Conservation (phyloP, 2,113 vertebrate genomes). For the Syngnathus scovelli region DNA sequence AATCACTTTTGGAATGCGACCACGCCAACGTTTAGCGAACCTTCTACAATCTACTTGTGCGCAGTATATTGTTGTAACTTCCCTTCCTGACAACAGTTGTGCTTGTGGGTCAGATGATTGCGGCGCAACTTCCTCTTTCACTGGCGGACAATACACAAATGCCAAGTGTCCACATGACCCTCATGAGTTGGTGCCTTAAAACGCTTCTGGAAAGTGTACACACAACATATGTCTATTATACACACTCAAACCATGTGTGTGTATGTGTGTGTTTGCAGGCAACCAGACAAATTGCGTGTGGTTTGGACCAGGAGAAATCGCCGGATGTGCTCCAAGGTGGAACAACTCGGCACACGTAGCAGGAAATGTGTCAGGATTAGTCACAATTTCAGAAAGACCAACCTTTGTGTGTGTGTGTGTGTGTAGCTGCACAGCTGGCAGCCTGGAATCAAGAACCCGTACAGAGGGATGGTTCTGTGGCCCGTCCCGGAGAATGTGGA, state of each 20-base stretch:
- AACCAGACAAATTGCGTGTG: slow-evolving; percentile 85
- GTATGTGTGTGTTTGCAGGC: slow-evolving; percentile 68
- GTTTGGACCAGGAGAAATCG: slow-evolving; percentile 89
- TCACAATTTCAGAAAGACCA: too few species aligned
- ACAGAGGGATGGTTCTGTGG: slow-evolving; percentile 85
- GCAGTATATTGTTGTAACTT: too few species aligned
- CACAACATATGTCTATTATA: background rate
- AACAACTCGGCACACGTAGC: slow-evolving; percentile 6
- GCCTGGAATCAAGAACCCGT: slow-evolving; percentile 87
- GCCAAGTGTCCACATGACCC: background rate
- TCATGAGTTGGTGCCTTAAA: background rate
- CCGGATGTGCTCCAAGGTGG: slow-evolving; percentile 85
- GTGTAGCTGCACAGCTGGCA: slow-evolving; percentile 84
- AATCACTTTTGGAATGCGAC: too few species aligned
- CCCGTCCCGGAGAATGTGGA: slow-evolving; percentile 88
- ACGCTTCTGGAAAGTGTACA: background rate
- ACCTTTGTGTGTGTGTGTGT: background rate
- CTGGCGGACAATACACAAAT: slow-evolving; percentile 13
- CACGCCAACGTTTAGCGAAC: too few species aligned
- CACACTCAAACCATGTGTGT: slow-evolving; percentile 21
- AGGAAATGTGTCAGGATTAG: background rate
- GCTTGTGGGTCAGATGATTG: slow-evolving; percentile 37
- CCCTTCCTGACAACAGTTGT: background rate
- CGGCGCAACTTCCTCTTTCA: slow-evolving; percentile 44
- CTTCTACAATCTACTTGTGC: too few species aligned